Evolutionary conservation across 2,113 vertebrate genomes (phyloP), one percentile per base, ranked within the genome.

Genomic region (Anarhynchus alexandrinus): DNA sequence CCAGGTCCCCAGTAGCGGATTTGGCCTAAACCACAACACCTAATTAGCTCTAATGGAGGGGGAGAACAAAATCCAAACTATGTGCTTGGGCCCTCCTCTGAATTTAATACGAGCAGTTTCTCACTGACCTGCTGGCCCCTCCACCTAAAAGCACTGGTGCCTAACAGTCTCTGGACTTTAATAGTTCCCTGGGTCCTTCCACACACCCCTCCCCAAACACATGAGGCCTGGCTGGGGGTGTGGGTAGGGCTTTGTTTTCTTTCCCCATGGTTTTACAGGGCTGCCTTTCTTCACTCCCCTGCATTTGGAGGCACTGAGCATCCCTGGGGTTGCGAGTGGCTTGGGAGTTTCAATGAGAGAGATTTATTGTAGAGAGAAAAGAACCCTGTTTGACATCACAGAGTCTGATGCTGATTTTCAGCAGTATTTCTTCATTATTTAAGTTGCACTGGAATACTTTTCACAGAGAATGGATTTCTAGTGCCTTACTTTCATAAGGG

Each of bases 61-160:
- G 15, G 25, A 92, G 67, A 88, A 43, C 38, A 90, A 96, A 95
- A 93, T 82, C 80, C 95, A 76, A 85, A 81, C 73, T 80, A 32
- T 40, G 27, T 47, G 72, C 76, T 47, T 57, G 51, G 42, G 45
- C 22, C 51, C 61, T 81, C 54, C 34, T 69, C 84, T 77, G 40
- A 86, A 6, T 22, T 82, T 20, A 86, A 86, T 66, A 57, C 0
- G 0, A 94, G 36, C 67, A 40, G 59, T 47, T 92, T 86, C 67
- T 52, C 55, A 15, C 47, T 55, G 80, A 72, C 40, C 90, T 77
- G 61, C 58, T 66, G 71, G 36, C 27, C 32, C 30, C 45, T 52
- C 34, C 34, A 76, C 12, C 38, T 66, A 32, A 51, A 12, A 69
- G 49, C 34, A 7, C 3, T 29, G 29, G 17, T 30, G 36, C 32